These are phyloP conservation scores for Fopius arisanus DNA, from an alignment of 1,140 invertebrate genomes.

Conservation along the genomic window DNA sequence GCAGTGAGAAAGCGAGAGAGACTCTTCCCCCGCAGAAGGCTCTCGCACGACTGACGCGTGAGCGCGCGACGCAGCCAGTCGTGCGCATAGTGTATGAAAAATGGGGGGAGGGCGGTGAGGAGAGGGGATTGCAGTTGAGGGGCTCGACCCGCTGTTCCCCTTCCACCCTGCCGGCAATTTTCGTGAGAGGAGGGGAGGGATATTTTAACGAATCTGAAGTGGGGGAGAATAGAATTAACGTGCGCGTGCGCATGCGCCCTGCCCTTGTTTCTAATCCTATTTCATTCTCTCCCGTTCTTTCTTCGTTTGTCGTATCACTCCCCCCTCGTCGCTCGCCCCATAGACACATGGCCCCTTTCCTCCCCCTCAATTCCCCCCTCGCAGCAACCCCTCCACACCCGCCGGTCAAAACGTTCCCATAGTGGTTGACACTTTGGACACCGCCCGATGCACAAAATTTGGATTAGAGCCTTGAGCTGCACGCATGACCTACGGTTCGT, in stretches of 20 bases:
- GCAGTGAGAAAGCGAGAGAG: conserved; percentile 50
- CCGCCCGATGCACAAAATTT: conserved; percentile 46
- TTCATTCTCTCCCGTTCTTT: not conserved
- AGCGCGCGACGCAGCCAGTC: conserved; percentile 17
- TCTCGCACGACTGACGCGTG: conserved; percentile 63
- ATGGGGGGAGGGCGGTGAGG: not conserved
- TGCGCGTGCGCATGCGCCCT: conserved; percentile 52
- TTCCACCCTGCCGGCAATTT: not conserved
- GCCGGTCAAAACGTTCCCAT: no score
- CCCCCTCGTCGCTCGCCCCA: no score
- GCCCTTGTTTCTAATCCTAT: conserved; percentile 48
- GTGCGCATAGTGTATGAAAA: conserved; percentile 4
- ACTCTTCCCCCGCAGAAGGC: conserved; percentile 56
- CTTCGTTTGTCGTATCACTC: not conserved
- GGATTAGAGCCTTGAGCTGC: no score
- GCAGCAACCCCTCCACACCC: no score
- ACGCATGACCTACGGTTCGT: no score
- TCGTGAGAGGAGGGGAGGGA: no score
- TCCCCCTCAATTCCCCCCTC: no score
- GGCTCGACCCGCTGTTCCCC: conserved; percentile 11
- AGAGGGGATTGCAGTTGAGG: not conserved
- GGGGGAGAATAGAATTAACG: not conserved
- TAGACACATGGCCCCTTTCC: no score
- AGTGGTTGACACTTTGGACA: no score
- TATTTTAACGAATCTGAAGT: not conserved